Conservation (phyloP, 37 sponge, comb jelly and placozoan genomes). For the Amphimedon queenslandica region DNA sequence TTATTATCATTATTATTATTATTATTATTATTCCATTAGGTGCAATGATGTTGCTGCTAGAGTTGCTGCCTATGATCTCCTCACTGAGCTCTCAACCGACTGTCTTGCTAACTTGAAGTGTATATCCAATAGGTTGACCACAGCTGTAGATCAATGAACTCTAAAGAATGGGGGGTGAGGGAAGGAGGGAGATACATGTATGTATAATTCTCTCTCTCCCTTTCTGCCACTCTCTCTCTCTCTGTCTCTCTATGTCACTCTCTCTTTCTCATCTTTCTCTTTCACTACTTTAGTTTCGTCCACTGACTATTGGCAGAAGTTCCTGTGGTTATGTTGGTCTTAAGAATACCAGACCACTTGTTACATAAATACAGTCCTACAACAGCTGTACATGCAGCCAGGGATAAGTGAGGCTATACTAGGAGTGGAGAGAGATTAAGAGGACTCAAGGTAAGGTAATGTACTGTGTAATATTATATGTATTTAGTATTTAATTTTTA, state of each 20-base stretch:
- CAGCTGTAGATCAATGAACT: slow-evolving; percentile 27
- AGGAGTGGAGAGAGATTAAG: slow-evolving; percentile 6
- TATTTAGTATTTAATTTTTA: too few relatives aligned
- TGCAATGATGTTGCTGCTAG: slow-evolving; percentile 42
- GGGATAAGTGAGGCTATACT: slow-evolving; percentile 14
- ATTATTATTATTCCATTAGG: slow-evolving; percentile 17
- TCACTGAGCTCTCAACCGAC: slow-evolving; percentile 56
- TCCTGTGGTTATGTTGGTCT: slow-evolving; percentile 85
- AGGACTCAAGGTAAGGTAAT: too few relatives aligned
- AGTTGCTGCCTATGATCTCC: too few relatives aligned
- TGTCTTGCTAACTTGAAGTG: too few relatives aligned
- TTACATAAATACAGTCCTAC: too few relatives aligned
- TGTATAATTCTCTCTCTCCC: too few relatives aligned
- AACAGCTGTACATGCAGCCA: slow-evolving; percentile 92
- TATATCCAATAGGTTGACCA: too few relatives aligned
- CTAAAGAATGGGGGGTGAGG: too few relatives aligned
- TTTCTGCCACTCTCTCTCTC: background rate
- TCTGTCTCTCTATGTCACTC: slow-evolving; percentile 17
- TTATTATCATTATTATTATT: too few relatives aligned
- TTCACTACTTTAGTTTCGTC: slow-evolving; percentile 42
- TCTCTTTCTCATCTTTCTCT: background rate
- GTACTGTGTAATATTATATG: too few relatives aligned
- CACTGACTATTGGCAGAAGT: slow-evolving; percentile 65
- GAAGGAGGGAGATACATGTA: slow-evolving; percentile 88
- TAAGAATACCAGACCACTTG: slow-evolving; percentile 88